These are phyloP conservation scores for Drosophila parthenogenetica DNA, from an alignment of 2,888 invertebrate species.

Conservation along the genomic window DNA sequence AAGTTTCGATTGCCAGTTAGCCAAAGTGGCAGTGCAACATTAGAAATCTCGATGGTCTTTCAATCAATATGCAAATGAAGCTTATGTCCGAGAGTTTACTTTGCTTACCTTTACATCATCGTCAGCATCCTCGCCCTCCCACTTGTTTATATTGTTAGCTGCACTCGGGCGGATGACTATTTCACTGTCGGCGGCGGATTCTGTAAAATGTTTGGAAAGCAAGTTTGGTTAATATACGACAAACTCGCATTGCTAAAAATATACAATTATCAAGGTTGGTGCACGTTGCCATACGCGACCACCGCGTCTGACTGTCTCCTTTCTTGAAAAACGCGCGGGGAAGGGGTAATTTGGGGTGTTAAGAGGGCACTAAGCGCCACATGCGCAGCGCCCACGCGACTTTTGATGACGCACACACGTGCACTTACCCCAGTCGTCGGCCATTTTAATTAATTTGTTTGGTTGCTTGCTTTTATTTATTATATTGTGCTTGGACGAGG, in stretches of 20 bases:
- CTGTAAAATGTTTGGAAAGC: slow-evolving; percentile 60
- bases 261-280: slow-evolving; percentile 49
- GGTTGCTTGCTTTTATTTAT: slow-evolving; percentile 32
- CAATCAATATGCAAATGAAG: slow-evolving; percentile 18
- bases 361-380: slow-evolving; percentile 49
- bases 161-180: slow-evolving; percentile 90
- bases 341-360: slow-evolving; percentile 1
- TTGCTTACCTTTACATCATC: slow-evolving; percentile 91
- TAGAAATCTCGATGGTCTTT: slow-evolving; percentile 1
- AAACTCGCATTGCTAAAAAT: slow-evolving; percentile 42
- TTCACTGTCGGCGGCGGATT: slow-evolving; percentile 86
- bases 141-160: slow-evolving; percentile 88
- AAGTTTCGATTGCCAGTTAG: slow-evolving; percentile 42
- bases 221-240: slow-evolving; percentile 32
- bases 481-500: slow-evolving; percentile 24
- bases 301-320: slow-evolving; percentile 28
- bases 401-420: slow-evolving; percentile 53
- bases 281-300: slow-evolving; percentile 38
- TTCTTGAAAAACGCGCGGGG: slow-evolving; percentile 10
- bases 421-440: slow-evolving; percentile 90
- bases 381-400: slow-evolving; percentile 67
- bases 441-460: slow-evolving; percentile 85
- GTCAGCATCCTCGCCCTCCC: slow-evolving; percentile 96
- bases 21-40: slow-evolving; percentile 17
- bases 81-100: background rate